phyloP scores from a whole-genome alignment of 2,113 vertebrate species.

The Syrrhaptes paradoxus region DNA sequence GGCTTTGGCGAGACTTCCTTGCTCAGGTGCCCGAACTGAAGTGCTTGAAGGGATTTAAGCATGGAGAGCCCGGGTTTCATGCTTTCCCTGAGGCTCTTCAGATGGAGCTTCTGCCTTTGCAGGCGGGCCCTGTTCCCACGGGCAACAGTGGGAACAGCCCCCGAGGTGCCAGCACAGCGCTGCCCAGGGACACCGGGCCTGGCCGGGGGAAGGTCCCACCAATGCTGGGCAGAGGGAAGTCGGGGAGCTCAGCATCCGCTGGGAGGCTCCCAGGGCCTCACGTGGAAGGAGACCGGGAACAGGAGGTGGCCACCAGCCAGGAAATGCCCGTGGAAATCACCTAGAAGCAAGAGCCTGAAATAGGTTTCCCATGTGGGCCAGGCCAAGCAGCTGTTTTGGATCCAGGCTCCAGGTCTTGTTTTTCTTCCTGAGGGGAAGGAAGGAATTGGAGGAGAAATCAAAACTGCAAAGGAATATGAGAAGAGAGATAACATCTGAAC shows the following conservation, averaged over 20 bases:
- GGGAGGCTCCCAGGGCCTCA: not conserved
- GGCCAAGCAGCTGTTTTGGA: not conserved
- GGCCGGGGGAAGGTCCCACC: not conserved
- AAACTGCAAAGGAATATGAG: not conserved
- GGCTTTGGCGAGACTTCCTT: not conserved
- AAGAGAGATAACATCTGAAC: not conserved
- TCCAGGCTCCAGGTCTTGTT: not conserved
- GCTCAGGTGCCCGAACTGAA: not conserved
- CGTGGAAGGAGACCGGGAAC: not conserved
- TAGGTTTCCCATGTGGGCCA: not conserved
- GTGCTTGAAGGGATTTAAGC: not conserved
- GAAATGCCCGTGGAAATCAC: not conserved
- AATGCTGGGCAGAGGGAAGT: not conserved
- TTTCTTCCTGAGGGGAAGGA: not conserved
- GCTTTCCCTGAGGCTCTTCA: not conserved
- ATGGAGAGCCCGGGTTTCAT: not conserved
- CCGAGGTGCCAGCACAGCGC: accelerated
- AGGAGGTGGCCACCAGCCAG: not conserved
- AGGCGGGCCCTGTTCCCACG: not conserved
- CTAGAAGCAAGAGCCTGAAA: accelerated
- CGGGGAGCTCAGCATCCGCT: not conserved
- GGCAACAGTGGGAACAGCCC: not conserved
- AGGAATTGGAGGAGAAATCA: not conserved
- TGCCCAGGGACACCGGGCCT: not conserved
- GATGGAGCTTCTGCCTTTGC: not conserved